Evolutionary conservation across 1,140 invertebrate genomes (phyloP), one percentile per base, ranked within the genome.

Genomic region (Bombus pascuorum): DNA sequence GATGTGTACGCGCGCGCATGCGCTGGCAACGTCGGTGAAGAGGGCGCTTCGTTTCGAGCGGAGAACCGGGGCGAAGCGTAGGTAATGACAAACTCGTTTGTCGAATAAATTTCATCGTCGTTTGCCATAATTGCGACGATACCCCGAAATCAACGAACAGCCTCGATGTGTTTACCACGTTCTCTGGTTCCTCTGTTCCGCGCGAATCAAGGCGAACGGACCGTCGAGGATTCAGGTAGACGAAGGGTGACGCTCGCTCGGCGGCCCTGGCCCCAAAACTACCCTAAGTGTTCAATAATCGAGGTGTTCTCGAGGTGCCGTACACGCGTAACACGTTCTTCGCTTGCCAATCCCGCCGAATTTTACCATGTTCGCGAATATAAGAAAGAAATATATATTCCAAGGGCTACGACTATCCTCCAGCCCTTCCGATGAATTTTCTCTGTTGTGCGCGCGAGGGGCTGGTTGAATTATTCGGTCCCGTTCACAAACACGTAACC

Each of bases 271-370:
- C 92, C 90, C 92, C 85, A 92, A 93, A 94, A 92, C 90, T 93
- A 93, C 93, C 94, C 92, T 92, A 95, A 95, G 94, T 95, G 94
- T 95, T 95, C 93, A 94, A 91, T 93, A 92, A 91, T 90, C 92
- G 87, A 93, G 91, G 85, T 92, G 86, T 93, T 92, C 91, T 92
- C 88, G 87, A 90, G 88, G 90, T 93, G 91, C 90, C 86, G 87
- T 93, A 91, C 87, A 89, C 90, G 91, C 85, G 85, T 88, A 86
- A 86, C 83, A 92, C 80, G 86, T 89, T 91, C 88, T 91, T 90
- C 76, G 88, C 82, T 93, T 86, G 81, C 83, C 81, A 74, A 82
- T 91, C 73, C 71, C 47, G 25, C 57, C 79, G 81, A 59, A 22
- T 76, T 78, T 70, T 47, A 59, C 44, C 25, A 22, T 59, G 34